phyloP scores from a whole-genome alignment of 2,888 invertebrate species.

The Oeneis ivallda region DNA sequence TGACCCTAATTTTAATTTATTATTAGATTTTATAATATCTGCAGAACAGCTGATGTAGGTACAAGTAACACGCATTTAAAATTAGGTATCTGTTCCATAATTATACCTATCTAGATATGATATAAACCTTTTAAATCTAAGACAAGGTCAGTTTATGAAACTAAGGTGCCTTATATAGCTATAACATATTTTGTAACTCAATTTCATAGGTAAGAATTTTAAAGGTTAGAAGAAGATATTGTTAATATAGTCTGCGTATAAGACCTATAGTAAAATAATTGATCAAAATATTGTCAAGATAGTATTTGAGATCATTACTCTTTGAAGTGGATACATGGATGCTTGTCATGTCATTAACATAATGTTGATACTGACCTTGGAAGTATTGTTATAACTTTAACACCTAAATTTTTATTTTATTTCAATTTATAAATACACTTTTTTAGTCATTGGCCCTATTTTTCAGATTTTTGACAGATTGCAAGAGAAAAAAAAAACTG shows the following conservation, averaged over 20 bases:
- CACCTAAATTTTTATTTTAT: too few relatives aligned
- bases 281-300: slow-evolving; percentile 5
- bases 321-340: background rate
- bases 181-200: slow-evolving; percentile 33
- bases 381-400: background rate
- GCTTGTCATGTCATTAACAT: background rate
- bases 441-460: too few relatives aligned
- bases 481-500: too few relatives aligned
- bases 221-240: slow-evolving; percentile 15
- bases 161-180: slow-evolving; percentile 25
- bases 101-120: background rate
- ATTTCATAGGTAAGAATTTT: slow-evolving; percentile 22
- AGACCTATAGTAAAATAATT: background rate
- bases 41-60: too few relatives aligned
- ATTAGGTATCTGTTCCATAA: too few relatives aligned
- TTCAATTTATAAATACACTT: too few relatives aligned
- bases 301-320: slow-evolving; percentile 7
- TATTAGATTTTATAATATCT: too few relatives aligned
- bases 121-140: slow-evolving; percentile 22
- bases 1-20: too few relatives aligned
- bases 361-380: background rate
- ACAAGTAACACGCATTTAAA: too few relatives aligned
- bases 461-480: too few relatives aligned
- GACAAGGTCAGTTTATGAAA: slow-evolving; percentile 28
- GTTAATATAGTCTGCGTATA: background rate